These are phyloP conservation scores for Lithobates pipiens DNA, from an alignment of 2,797 vertebrate species.

Conservation along the genomic window DNA sequence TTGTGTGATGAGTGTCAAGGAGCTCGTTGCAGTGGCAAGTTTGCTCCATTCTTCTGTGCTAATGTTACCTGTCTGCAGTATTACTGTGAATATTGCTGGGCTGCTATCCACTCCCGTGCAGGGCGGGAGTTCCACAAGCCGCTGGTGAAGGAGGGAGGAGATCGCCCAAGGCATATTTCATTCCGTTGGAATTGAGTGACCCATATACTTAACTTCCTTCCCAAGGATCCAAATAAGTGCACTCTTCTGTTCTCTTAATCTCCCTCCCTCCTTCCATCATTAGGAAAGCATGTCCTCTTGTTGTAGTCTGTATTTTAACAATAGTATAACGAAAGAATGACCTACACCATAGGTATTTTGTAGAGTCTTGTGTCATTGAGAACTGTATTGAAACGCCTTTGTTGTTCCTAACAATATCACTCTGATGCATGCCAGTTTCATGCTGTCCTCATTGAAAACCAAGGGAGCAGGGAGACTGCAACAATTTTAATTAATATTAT, in stretches of 20 bases:
- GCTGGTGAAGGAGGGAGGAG: conserved; percentile 98
- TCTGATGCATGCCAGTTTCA: conserved; percentile 72
- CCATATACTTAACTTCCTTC: conserved; percentile 74
- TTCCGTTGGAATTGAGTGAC: conserved; percentile 98
- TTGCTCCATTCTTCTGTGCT: conserved; percentile 99
- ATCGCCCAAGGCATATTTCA: conserved; percentile 99
- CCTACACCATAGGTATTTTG: conserved; percentile 80
- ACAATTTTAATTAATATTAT: conserved; percentile 54
- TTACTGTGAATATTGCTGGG: conserved; percentile 99
- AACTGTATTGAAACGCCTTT: conserved; percentile 78
- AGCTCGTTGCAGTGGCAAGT: conserved; percentile 97
- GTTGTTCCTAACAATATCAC: conserved; percentile 74
- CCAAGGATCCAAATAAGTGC: conserved; percentile 91
- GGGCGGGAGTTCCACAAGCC: conserved; percentile 99
- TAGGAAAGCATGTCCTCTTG: conserved; percentile 80
- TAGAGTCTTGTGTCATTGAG: conserved; percentile 79
- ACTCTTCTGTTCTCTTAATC: conserved; percentile 91
- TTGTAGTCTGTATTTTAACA: conserved; percentile 80
- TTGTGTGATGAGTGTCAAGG: conserved; percentile 99
- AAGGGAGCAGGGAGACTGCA: conserved; percentile 77
- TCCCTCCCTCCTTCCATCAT: conserved; percentile 72
- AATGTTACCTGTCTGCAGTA: conserved; percentile 99
- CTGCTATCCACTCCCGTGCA: conserved; percentile 97
- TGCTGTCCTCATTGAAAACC: conserved; percentile 72
- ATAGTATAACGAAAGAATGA: conserved; percentile 77